These are phyloP conservation scores for Onychostruthus taczanowskii DNA, from an alignment of 2,113 vertebrate species.

Conservation along the genomic window DNA sequence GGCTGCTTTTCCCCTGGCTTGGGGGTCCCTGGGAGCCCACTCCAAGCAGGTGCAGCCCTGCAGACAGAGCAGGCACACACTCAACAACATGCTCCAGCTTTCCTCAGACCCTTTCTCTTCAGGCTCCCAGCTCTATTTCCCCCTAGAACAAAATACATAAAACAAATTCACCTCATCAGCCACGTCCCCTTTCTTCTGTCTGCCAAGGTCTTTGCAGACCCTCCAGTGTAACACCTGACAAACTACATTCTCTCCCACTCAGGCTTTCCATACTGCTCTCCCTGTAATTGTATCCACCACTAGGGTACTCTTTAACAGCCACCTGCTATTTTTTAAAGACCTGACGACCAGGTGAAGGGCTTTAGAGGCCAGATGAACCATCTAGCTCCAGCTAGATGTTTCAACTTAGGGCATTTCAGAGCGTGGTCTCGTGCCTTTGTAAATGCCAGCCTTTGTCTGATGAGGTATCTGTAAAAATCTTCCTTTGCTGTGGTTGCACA, in stretches of 20 bases:
- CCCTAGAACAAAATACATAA: not conserved
- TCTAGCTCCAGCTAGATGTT: not conserved
- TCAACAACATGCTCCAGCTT: not conserved
- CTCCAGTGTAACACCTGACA: not conserved
- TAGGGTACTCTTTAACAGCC: not conserved
- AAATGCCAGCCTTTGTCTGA: not conserved
- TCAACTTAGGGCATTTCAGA: not conserved
- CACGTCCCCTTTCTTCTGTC: not conserved
- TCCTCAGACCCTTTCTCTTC: not conserved
- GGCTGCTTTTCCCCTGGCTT: not conserved
- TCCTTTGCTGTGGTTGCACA: not conserved
- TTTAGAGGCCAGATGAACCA: not conserved
- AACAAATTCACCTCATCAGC: conserved; percentile 27
- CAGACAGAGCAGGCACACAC: not conserved
- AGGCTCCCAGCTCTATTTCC: not conserved
- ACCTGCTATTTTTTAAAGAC: not conserved
- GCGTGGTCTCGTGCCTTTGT: not conserved
- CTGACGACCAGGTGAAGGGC: not conserved
- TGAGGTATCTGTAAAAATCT: not conserved
- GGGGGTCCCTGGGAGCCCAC: not conserved
- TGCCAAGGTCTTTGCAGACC: not conserved
- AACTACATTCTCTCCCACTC: not conserved
- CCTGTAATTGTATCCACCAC: not conserved
- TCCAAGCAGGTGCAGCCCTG: not conserved
- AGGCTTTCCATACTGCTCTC: not conserved